Conservation (phyloP, 1,140 invertebrate species). For the Yoshiicerus persimilis region DNA sequence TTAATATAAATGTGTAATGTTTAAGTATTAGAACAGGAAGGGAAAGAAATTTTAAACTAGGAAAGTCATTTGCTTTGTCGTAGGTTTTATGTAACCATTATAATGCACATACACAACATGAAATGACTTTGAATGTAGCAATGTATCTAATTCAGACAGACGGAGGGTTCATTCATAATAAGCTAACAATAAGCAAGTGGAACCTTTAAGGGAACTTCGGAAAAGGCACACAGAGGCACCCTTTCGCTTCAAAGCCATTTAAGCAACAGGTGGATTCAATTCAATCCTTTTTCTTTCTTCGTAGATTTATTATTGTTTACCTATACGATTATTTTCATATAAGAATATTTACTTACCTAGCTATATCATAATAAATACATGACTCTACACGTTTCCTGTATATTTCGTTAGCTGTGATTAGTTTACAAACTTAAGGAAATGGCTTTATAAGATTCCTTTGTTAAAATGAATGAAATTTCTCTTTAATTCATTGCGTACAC, state of each 20-base stretch:
- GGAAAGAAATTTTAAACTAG: not conserved
- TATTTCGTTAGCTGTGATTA: too few species aligned
- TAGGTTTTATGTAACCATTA: not conserved
- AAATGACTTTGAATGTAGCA: not conserved
- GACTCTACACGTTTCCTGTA: too few species aligned
- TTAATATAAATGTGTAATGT: not conserved
- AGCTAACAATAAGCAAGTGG: not conserved
- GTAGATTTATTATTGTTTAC: not conserved
- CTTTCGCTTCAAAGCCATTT: not conserved
- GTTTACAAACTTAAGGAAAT: too few species aligned
- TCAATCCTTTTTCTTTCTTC: not conserved
- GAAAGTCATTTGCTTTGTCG: not conserved
- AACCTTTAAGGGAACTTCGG: not conserved
- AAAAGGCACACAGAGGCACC: not conserved
- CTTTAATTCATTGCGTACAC: too few species aligned
- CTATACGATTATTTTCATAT: too few species aligned
- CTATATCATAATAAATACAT: too few species aligned
- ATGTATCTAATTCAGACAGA: not conserved
- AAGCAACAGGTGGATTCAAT: not conserved
- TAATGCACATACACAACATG: not conserved
- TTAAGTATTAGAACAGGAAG: not conserved
- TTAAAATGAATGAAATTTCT: too few species aligned
- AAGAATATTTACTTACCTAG: too few species aligned
- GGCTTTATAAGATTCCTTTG: too few species aligned
- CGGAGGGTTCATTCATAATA: not conserved